phyloP scores from a whole-genome alignment of 2,113 vertebrate genomes.

The Phaethon lepturus region DNA sequence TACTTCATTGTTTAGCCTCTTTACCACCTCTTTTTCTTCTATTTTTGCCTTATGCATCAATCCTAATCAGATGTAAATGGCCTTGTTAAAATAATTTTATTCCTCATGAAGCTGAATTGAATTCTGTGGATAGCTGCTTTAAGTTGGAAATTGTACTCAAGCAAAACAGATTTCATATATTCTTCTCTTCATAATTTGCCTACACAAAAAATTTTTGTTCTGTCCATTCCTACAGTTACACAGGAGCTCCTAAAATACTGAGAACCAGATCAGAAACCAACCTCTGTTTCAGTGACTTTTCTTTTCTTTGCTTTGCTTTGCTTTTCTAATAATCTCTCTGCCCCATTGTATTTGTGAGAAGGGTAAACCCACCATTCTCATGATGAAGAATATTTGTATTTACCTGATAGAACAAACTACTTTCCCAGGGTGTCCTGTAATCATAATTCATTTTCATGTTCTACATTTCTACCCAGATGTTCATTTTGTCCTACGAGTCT shows the following conservation, averaged over 20 bases:
- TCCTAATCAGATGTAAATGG: neutral
- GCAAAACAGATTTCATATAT: neutral
- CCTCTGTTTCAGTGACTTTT: neutral
- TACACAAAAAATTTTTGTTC: neutral
- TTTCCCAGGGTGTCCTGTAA: neutral
- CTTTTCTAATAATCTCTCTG: neutral
- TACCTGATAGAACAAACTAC: neutral
- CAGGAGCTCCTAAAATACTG: neutral
- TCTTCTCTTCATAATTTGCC: neutral
- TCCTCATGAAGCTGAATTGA: neutral
- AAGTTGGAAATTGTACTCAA: neutral
- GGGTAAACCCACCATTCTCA: neutral
- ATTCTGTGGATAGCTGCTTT: slow-evolving; percentile 15
- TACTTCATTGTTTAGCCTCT: neutral
- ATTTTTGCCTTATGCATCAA: neutral
- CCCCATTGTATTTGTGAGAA: neutral
- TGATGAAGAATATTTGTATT: neutral
- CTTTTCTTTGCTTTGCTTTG: neutral
- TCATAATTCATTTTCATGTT: neutral
- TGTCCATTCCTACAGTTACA: neutral
- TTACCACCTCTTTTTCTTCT: neutral
- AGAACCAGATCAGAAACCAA: neutral
- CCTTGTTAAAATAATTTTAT: slow-evolving; percentile 31
- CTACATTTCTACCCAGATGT: neutral
- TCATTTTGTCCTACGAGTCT: neutral